Conservation (phyloP, 2,113 vertebrate species). For the Ciconia stormi region DNA sequence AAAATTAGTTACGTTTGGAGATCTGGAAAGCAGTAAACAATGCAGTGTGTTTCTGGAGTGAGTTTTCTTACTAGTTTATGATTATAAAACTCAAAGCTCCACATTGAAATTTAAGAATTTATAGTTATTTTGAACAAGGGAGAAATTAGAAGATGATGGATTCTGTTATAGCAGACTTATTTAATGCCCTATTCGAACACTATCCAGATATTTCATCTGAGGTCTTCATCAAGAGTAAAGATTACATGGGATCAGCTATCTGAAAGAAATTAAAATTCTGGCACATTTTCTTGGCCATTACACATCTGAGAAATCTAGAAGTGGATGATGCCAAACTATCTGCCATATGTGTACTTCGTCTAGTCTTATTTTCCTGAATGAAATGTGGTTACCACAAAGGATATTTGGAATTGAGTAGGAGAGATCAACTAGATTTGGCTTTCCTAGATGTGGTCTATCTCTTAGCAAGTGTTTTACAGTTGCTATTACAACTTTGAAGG, state of each 20-base stretch:
- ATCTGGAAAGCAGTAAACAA: background rate
- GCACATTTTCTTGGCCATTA: slow-evolving; percentile 3
- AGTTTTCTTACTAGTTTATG: background rate
- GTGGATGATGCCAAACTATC: background rate
- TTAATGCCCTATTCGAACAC: background rate
- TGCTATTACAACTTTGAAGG: background rate
- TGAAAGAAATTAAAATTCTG: slow-evolving; percentile 32
- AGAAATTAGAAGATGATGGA: background rate
- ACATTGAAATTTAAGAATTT: background rate
- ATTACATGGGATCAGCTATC: background rate
- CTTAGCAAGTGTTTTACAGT: background rate
- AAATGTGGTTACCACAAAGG: slow-evolving; percentile 20
- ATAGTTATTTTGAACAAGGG: background rate
- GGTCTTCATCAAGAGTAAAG: slow-evolving; percentile 2
- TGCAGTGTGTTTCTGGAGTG: background rate
- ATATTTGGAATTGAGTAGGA: background rate
- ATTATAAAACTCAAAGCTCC: background rate
- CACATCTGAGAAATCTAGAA: background rate
- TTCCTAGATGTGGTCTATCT: background rate
- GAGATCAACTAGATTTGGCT: slow-evolving; percentile 10
- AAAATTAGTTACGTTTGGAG: background rate
- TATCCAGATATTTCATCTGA: background rate
- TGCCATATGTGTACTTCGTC: background rate
- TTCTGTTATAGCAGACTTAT: background rate
- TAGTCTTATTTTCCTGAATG: background rate